Conservation (phyloP, 2,113 vertebrate species). For the Scomber colias region DNA sequence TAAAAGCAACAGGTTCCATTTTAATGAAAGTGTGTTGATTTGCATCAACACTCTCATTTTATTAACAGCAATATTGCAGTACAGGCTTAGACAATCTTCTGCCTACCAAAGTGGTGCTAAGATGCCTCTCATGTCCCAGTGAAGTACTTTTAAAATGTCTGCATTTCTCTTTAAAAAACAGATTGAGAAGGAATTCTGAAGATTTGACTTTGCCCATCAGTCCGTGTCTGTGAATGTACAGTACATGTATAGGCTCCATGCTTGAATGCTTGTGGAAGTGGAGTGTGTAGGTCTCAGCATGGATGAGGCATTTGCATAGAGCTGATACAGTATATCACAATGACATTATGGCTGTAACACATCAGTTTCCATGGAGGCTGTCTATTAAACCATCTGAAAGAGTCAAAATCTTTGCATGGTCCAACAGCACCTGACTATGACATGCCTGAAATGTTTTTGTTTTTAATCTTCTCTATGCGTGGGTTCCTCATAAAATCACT, state of each 20-base stretch:
- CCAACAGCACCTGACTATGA: conserved; percentile 26
- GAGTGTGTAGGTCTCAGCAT: conserved; percentile 10
- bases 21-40: conserved; percentile 35
- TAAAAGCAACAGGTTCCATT: conserved; percentile 64
- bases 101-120: conserved; percentile 43
- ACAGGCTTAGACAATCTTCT: conserved; percentile 46
- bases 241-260: conserved; percentile 25
- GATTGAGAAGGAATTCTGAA: conserved; percentile 43
- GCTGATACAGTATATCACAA: conserved; percentile 44
- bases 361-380: conserved; percentile 56
- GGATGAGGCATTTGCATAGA: conserved; percentile 23
- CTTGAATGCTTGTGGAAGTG: conserved; percentile 25
- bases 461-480: not conserved
- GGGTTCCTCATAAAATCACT: conserved; percentile 21
- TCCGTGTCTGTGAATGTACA: conserved; percentile 13
- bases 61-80: conserved; percentile 57
- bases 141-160: conserved; percentile 53
- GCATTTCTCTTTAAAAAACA: conserved; percentile 27
- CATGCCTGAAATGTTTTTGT: conserved; percentile 36
- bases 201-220: conserved; percentile 42
- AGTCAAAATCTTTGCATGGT: conserved; percentile 38
- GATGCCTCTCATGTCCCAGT: conserved; percentile 59
- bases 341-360: conserved; percentile 55
- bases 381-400: conserved; percentile 46
- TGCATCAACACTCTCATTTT: conserved; percentile 29